phyloP scores from a whole-genome alignment of 2,113 vertebrate species.

The Phasianus colchicus region DNA sequence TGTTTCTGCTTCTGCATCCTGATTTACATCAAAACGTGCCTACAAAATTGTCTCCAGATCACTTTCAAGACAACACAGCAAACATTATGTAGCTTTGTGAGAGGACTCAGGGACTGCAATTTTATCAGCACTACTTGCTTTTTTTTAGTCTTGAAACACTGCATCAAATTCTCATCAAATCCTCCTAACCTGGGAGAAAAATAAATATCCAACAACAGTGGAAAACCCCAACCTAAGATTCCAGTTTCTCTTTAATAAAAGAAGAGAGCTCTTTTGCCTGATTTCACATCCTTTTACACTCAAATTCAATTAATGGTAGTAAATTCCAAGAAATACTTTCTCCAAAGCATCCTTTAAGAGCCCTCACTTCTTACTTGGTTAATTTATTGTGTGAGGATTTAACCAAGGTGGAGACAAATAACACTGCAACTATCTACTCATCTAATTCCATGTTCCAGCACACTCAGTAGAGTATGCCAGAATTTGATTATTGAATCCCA shows the following conservation, averaged over 20 bases:
- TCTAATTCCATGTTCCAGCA: conserved; percentile 3
- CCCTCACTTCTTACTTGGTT: not conserved
- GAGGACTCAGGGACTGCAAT: not conserved
- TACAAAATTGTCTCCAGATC: not conserved
- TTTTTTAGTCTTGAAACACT: not conserved
- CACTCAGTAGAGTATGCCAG: not conserved
- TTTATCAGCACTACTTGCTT: not conserved
- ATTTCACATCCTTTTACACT: not conserved
- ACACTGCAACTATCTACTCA: conserved; percentile 17
- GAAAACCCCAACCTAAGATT: not conserved
- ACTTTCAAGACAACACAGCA: not conserved
- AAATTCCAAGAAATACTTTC: conserved; percentile 3
- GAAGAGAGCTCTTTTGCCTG: not conserved
- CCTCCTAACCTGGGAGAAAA: not conserved
- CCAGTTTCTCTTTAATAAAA: not conserved
- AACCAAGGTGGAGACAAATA: conserved; percentile 44
- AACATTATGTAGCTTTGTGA: not conserved
- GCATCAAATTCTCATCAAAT: not conserved
- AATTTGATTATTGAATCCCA: not conserved
- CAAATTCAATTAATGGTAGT: not conserved
- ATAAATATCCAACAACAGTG: not conserved
- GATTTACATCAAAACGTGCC: fast-evolving
- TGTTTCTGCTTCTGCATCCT: not conserved
- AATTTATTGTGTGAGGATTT: not conserved
- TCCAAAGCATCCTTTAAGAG: not conserved